Percentiles rank a stretch among this genome's conserved stretches.
Evolutionary conservation across 2,888 invertebrate genomes (phyloP).

Genomic region (Folsomia manolachei): DNA sequence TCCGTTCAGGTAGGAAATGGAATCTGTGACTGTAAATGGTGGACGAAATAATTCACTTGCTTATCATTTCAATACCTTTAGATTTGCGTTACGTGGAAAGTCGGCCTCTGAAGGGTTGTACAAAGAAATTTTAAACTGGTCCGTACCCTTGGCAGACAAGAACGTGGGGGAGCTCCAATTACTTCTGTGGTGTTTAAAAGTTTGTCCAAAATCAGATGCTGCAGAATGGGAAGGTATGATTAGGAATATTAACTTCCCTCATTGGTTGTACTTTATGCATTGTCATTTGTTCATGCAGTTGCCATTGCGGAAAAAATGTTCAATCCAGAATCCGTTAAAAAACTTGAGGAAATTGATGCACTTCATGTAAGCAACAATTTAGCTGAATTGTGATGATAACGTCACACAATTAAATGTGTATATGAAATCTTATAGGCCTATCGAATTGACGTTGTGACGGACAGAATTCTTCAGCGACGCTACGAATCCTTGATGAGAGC

Average conservation of each 20-base stretch:
- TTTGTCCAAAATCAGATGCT: slow-evolving; percentile 16
- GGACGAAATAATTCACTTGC: slow-evolving; percentile 12
- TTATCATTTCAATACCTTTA: too few species aligned
- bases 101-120: not conserved
- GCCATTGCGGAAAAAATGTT: not conserved
- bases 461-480: slow-evolving; percentile 24
- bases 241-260: not conserved
- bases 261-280: not conserved
- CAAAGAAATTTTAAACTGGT: slow-evolving; percentile 29
- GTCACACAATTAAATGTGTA: not conserved
- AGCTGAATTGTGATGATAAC: too few species aligned
- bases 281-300: not conserved
- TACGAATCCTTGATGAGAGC: slow-evolving; percentile 20
- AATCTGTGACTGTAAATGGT: too few species aligned
- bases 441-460: slow-evolving; percentile 22
- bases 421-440: slow-evolving; percentile 14
- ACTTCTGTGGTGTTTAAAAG: slow-evolving; percentile 26
- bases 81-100: slow-evolving; percentile 4
- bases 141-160: slow-evolving; percentile 21
- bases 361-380: slow-evolving; percentile 3
- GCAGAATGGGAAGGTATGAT: slow-evolving; percentile 19
- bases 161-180: slow-evolving; percentile 23
- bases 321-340: not conserved
- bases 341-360: not conserved
- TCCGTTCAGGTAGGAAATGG: slow-evolving; percentile 11